Evolutionary conservation across 2,888 invertebrate genomes (phyloP).

Genomic region (Sesamia inferens): DNA sequence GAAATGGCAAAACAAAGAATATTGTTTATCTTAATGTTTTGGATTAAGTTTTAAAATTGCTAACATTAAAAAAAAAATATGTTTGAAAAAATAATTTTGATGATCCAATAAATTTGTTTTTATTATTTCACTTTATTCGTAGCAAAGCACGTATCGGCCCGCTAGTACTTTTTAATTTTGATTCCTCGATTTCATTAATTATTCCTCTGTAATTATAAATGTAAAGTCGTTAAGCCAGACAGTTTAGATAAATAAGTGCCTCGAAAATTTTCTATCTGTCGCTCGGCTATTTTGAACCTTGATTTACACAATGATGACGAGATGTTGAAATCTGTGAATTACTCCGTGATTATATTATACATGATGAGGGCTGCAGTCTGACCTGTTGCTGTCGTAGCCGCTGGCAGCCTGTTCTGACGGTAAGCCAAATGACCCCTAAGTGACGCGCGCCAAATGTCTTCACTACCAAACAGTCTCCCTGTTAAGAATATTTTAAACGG

Average conservation of each 20-base stretch:
- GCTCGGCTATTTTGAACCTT: conserved; percentile 32
- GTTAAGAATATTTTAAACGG: conserved; percentile 57
- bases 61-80: too few relatives aligned
- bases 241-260: conserved; percentile 38
- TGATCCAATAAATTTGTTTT: too few relatives aligned
- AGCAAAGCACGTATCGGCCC: too few relatives aligned
- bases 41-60: too few relatives aligned
- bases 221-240: background rate
- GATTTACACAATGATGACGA: conserved; percentile 46
- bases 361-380: conserved; percentile 34
- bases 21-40: too few relatives aligned
- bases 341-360: conserved; percentile 42
- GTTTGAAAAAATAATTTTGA: too few relatives aligned
- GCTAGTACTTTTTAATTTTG: too few relatives aligned
- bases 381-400: conserved; percentile 76
- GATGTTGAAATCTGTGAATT: conserved; percentile 40
- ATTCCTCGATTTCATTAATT: conserved; percentile 11
- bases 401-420: conserved; percentile 75
- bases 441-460: conserved; percentile 70
- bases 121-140: too few relatives aligned
- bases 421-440: conserved; percentile 77
- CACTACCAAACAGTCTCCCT: conserved; percentile 53
- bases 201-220: conserved; percentile 24
- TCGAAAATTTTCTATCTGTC: conserved; percentile 35
- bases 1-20: too few relatives aligned